Evolutionary conservation across 2,797 vertebrate species (phyloP).

Genomic region (Pangasius larnaudii): DNA sequence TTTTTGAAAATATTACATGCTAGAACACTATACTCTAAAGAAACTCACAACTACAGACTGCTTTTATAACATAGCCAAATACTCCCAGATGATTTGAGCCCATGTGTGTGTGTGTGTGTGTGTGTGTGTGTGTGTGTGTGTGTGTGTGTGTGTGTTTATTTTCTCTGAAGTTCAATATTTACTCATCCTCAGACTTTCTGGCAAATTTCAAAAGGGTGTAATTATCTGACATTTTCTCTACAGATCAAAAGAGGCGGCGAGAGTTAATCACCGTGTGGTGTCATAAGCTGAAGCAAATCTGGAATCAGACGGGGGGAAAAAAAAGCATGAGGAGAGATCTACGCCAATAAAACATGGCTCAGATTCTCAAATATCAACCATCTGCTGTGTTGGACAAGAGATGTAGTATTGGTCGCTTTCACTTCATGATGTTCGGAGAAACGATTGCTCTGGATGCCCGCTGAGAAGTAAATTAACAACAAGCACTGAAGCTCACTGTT

Average conservation of each 20-base stretch:
- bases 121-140: neutral
- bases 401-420: neutral
- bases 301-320: conserved; percentile 24
- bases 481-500: neutral
- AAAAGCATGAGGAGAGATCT: conserved; percentile 19
- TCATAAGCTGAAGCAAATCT: conserved; percentile 42
- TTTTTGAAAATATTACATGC: neutral
- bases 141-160: conserved; percentile 23
- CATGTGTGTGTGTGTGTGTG: neutral
- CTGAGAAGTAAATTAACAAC: conserved; percentile 24
- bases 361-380: conserved; percentile 31
- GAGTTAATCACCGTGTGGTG: conserved; percentile 34
- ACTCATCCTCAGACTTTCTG: conserved; percentile 39
- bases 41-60: neutral
- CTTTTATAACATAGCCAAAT: neutral
- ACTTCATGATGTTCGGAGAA: conserved; percentile 14
- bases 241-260: conserved; percentile 38
- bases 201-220: conserved; percentile 39
- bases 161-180: conserved; percentile 43
- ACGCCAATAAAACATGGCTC: conserved; percentile 32
- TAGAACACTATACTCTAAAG: neutral
- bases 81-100: neutral
- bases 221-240: conserved; percentile 48
- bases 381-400: conserved; percentile 42
- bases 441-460: conserved; percentile 5